phyloP scores from a whole-genome alignment of 2,113 vertebrate genomes.

The Lanius ludovicianus region DNA sequence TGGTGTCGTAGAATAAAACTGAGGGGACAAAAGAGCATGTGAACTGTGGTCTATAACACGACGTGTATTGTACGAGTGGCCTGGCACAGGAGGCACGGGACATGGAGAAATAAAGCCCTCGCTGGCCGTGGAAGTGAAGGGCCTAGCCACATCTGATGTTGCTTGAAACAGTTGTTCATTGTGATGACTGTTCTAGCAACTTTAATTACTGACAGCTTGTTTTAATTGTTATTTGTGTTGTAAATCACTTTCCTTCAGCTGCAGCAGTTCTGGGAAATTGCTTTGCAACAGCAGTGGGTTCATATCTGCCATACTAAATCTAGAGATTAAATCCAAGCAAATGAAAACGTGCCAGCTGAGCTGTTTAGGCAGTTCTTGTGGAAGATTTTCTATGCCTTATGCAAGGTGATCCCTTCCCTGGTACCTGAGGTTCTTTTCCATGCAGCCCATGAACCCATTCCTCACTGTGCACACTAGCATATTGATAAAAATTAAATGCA shows the following conservation, averaged over 20 bases:
- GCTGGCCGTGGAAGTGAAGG: background rate
- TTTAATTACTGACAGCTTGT: background rate
- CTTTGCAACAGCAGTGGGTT: background rate
- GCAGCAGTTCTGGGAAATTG: background rate
- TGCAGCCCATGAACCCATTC: accelerated
- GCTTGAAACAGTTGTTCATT: background rate
- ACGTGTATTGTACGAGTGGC: accelerated
- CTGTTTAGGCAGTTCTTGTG: background rate
- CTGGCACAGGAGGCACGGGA: background rate
- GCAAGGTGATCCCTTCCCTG: background rate
- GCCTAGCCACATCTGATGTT: background rate
- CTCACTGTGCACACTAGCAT: accelerated
- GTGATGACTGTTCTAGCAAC: background rate
- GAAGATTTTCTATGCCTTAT: background rate
- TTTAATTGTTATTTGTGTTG: background rate
- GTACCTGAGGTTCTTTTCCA: background rate
- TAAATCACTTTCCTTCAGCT: background rate
- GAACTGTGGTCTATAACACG: accelerated
- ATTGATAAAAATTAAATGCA: background rate
- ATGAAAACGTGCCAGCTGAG: background rate
- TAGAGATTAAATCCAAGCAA: background rate
- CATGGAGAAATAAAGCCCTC: background rate
- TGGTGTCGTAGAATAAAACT: background rate
- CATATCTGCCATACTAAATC: background rate
- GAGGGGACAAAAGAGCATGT: accelerated